Base-by-base conservation (phyloP, 1,140 invertebrate genomes). In the Polypedilum vanderplanki region DNA sequence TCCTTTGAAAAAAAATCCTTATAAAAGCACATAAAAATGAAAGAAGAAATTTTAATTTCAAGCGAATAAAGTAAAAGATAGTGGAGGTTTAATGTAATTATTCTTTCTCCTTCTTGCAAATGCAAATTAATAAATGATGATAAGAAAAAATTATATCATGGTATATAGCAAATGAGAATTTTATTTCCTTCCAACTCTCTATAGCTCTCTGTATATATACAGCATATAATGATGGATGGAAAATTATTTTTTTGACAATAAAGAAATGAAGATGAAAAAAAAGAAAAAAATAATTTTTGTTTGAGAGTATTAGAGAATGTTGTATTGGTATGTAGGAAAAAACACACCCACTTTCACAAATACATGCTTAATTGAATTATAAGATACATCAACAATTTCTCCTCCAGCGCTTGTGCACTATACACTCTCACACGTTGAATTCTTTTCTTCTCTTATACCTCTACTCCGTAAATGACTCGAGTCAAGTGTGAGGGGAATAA, bases 191-290 rank as follows among this genome's bases (percentile, higher is more conserved):
- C 24, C 24, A 33, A 33, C 24, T 33, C 24, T 5, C 24, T 33
- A 33, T 33, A n/a, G n/a, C n/a, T n/a, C n/a, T n/a, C n/a, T n/a
- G 24, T 33, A 33, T 5, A 33, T 5, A 57, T 3, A 57, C 46
- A 15, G 46, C 12, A n/a, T 12, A 57, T 57, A 57, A 57, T 57
- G 46, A 57, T 57, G 46, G 46, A 57, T 57, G 46, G 46, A 57
- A 57, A 57, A 57, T n/a, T 57, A 57, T 57, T 57, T 15, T 57
- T 57, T 57, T 57, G 46, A 57, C 46, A 57, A 57, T n/a, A 57
- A 57, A 46, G 15, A 46, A 15, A 15, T 12, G 15, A 46, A 46
- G 41, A 46, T 33, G 15, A 57, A 57, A 12, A 57, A 57, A n/a
- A 12, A 57, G 7, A 12, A 57, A 15, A 46, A 12, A 46, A 46